These are phyloP conservation scores for Rhinoderma darwinii DNA, from an alignment of 2,113 vertebrate species.

Conservation along the genomic window DNA sequence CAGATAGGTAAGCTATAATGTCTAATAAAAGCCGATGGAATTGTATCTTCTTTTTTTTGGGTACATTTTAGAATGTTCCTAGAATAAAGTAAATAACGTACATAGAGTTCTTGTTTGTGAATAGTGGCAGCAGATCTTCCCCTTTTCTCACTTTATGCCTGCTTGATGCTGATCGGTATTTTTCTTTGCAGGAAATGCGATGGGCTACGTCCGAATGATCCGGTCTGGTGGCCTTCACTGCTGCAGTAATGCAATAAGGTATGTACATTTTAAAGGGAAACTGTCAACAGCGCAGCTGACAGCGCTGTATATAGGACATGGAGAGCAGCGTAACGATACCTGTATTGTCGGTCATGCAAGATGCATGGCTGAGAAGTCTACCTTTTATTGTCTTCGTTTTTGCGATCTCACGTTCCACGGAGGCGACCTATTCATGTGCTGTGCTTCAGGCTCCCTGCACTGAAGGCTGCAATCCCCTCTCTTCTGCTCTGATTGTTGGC, in stretches of 20 bases:
- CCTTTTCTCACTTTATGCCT: neutral
- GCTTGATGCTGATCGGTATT: neutral
- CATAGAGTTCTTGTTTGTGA: neutral
- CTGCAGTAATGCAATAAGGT: conserved; percentile 98
- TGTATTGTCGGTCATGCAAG: too few relatives aligned
- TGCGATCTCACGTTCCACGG: too few relatives aligned
- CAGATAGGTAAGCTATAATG: conserved; percentile 87
- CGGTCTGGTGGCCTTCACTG: conserved; percentile 97
- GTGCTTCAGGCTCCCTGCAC: too few relatives aligned
- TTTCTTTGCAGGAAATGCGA: conserved; percentile 87
- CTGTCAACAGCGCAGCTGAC: too few relatives aligned
- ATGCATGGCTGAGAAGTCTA: too few relatives aligned
- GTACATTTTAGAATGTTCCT: neutral
- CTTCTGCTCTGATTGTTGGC: too few relatives aligned
- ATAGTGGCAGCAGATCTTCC: neutral
- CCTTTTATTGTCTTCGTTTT: too few relatives aligned
- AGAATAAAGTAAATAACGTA: neutral
- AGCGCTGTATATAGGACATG: too few relatives aligned
- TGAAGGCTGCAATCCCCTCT: too few relatives aligned
- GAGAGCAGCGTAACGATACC: too few relatives aligned
- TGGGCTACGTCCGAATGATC: conserved; percentile 98
- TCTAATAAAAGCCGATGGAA: neutral
- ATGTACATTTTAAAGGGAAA: conserved; percentile 57
- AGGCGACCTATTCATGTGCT: too few relatives aligned
- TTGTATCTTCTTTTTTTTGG: neutral